Evolutionary conservation across 2,797 vertebrate genomes (phyloP), one percentile per base, ranked within the genome.

Genomic region (Austrolebias charrua): DNA sequence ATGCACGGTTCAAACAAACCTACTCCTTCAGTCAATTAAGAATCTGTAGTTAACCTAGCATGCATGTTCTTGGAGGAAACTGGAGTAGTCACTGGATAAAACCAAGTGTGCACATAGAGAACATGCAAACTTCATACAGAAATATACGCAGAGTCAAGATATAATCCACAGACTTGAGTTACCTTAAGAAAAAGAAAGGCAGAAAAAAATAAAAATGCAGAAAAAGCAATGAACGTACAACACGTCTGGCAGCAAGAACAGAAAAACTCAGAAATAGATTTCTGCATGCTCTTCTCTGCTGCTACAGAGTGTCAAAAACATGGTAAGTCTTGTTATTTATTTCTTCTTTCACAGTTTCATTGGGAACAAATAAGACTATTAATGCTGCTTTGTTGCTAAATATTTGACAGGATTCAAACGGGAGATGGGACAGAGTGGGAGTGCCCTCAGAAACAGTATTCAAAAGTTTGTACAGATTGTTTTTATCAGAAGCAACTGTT

Each of bases 261-360:
- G 57, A 55, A 62, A 67, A 73, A 69, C 43, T 75, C 40, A 64
- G 60, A 53, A 71, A 80, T 42, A 71, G 38, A 51, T 76, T 9
- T 75, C 81, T 75, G 71, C 71, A 75, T 71, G 72, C 35, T 67
- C 55, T 47, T 82, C 63, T 73, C 49, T 6, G 24, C 24, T 82
- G 82, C 83, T 84, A 84, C 85, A 72, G 63, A 80, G 73, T 63
- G 71, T 60, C 48, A 50, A 31, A 75, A 81, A 70, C 64, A 70
- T 60, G 57, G 66, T 73, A 53, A 68, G 40, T 63, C 28, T 29
- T 60, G 50, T 62, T 67, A 29, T 40, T 40, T 40, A 12, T 40
- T 13, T 13, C 0, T 60, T 47, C 59, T 53, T 67, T 78, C 75
- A 81, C 80, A 86, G 75, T 74, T 81, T 73, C 45, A 69, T 66